These are phyloP conservation scores for Pantherophis guttatus DNA, from an alignment of 2,113 vertebrate species.

Conservation along the genomic window DNA sequence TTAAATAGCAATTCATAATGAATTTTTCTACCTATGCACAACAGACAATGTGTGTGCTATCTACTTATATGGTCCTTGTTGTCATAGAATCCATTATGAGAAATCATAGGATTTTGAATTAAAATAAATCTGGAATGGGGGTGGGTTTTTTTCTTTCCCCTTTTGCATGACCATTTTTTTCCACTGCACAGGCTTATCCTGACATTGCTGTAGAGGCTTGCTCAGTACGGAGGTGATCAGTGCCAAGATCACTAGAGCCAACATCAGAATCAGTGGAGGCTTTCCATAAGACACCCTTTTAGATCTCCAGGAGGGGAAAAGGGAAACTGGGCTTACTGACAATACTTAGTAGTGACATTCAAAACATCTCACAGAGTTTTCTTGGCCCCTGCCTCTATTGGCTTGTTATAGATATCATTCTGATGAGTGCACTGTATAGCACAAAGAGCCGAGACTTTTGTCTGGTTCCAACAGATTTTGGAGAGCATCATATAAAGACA, in stretches of 20 bases:
- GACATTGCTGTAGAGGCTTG: not conserved
- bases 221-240: not conserved
- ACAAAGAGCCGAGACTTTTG: constrained; percentile 58
- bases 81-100: not conserved
- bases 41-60: not conserved
- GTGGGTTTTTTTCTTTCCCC: not conserved
- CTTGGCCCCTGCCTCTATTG: constrained; percentile 45
- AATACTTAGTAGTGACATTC: constrained; percentile 43
- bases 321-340: constrained; percentile 53
- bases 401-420: constrained; percentile 54
- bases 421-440: constrained; percentile 54
- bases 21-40: not conserved
- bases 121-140: not conserved
- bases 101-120: not conserved
- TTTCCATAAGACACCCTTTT: constrained; percentile 43
- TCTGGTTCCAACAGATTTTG: constrained; percentile 55
- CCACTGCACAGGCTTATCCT: not conserved
- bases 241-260: not conserved
- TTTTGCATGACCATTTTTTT: not conserved
- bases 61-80: not conserved
- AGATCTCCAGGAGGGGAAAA: constrained; percentile 37
- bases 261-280: not conserved
- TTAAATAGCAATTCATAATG: not conserved
- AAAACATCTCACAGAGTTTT: constrained; percentile 29
- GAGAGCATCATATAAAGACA: constrained; percentile 51